A percentile compares a stretch with the other conserved stretches of the same genome.
These are phyloP conservation scores for Pseudorhombus dupliciocellatus DNA, from an alignment of 2,113 vertebrate genomes.

Conservation along the genomic window DNA sequence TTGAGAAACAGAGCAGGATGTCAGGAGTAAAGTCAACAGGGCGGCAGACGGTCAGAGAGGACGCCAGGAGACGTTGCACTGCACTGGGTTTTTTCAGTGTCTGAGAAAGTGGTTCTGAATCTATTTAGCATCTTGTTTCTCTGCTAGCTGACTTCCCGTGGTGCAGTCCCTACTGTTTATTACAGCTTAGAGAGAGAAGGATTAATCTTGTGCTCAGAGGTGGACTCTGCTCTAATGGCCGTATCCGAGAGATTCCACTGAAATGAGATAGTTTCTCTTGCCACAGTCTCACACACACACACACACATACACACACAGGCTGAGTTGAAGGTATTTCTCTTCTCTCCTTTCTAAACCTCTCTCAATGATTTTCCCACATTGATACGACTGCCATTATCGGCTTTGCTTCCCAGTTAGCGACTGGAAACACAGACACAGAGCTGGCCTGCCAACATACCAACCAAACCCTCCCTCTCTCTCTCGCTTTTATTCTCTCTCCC, in stretches of 20 bases:
- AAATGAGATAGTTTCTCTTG: slow-evolving; percentile 63
- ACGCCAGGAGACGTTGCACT: slow-evolving; percentile 5
- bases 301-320: slow-evolving; percentile 10
- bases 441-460: slow-evolving; percentile 15
- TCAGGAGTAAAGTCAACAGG: slow-evolving; percentile 57
- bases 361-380: slow-evolving; percentile 57
- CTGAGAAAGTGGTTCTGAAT: slow-evolving; percentile 28
- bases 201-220: slow-evolving; percentile 61
- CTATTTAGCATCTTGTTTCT: slow-evolving; percentile 1
- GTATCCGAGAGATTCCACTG: slow-evolving; percentile 65
- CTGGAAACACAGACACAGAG: slow-evolving; percentile 46
- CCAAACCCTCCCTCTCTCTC: background rate
- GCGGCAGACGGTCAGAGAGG: slow-evolving; percentile 45
- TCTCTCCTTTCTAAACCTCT: slow-evolving; percentile 38
- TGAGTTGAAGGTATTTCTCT: slow-evolving; percentile 8
- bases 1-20: slow-evolving; percentile 26
- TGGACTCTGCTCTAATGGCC: slow-evolving; percentile 37
- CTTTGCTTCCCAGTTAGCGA: slow-evolving; percentile 31
- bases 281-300: slow-evolving; percentile 16
- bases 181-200: slow-evolving; percentile 35
- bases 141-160: slow-evolving; percentile 16
- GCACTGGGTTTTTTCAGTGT: background rate
- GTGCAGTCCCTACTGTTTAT: slow-evolving; percentile 32
- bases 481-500: background rate
- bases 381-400: slow-evolving; percentile 39